Evolutionary conservation across 2,113 vertebrate species (phyloP).

Genomic region (Casuarius casuarius): DNA sequence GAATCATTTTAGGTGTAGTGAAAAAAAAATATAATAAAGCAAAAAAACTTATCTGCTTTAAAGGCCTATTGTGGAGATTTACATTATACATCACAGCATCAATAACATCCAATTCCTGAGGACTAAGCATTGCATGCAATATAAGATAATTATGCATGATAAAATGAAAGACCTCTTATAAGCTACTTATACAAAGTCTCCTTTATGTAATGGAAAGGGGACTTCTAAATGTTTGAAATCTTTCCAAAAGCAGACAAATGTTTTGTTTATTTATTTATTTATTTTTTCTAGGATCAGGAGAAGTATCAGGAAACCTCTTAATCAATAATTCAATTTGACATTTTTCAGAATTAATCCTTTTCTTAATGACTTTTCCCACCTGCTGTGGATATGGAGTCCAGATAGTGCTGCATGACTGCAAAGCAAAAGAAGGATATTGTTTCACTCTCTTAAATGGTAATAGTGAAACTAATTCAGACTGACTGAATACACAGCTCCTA

Average conservation of each 20-base stretch:
- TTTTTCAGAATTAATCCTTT: constrained; percentile 27
- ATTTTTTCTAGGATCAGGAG: background rate
- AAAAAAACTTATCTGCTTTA: background rate
- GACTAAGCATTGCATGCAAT: background rate
- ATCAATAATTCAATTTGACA: constrained; percentile 5
- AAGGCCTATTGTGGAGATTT: background rate
- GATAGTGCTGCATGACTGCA: background rate
- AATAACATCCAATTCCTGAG: background rate
- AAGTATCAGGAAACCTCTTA: background rate
- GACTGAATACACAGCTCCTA: background rate
- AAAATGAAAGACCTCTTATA: background rate
- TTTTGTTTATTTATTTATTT: too few species aligned
- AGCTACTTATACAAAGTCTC: background rate
- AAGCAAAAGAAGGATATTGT: background rate
- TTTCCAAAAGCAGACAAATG: background rate
- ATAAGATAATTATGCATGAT: background rate
- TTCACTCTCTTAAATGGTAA: background rate
- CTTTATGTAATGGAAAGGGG: background rate
- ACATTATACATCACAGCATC: background rate
- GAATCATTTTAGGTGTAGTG: background rate
- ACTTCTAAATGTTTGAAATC: background rate
- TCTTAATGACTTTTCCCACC: background rate
- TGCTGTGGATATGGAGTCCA: background rate
- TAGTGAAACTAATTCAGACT: constrained; percentile 1
- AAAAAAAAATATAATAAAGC: background rate